Percentiles rank a stretch among this genome's conserved stretches.
These are phyloP conservation scores for Allacma fusca DNA, from an alignment of 2,888 invertebrate genomes.

Conservation along the genomic window DNA sequence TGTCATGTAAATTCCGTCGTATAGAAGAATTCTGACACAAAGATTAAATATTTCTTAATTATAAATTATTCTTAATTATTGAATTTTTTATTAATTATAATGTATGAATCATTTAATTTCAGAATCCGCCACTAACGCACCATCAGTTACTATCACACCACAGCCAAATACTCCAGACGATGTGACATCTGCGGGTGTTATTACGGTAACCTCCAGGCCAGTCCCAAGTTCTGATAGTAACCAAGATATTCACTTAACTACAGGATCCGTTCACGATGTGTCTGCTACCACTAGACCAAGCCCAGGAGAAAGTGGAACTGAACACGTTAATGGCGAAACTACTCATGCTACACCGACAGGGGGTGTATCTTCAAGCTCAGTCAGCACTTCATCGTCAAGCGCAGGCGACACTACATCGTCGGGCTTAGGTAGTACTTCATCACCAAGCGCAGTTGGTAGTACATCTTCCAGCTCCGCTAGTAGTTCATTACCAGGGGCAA, in stretches of 20 bases:
- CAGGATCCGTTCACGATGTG: neutral
- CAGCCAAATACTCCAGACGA: slow-evolving; percentile 30
- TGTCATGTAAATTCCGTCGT: no score
- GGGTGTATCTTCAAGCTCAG: no score
- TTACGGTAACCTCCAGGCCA: slow-evolving; percentile 31
- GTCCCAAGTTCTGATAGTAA: neutral
- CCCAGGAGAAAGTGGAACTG: neutral
- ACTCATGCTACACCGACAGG: no score
- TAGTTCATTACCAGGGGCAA: neutral
- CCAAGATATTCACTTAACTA: neutral
- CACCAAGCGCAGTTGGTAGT: no score
- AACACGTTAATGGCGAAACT: neutral
- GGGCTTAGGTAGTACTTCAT: no score
- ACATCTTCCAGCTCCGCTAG: no score
- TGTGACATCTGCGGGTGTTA: slow-evolving; percentile 7
- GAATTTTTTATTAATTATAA: no score
- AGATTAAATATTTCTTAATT: no score
- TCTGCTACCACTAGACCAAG: neutral
- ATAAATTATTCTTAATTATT: no score
- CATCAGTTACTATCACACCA: slow-evolving; percentile 47
- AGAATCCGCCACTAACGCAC: slow-evolving; percentile 12
- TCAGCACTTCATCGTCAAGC: no score
- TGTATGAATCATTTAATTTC: neutral
- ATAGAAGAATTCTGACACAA: no score
- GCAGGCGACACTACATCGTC: no score